A percentile compares a stretch with the other conserved stretches of the same genome.
phyloP scores from a whole-genome alignment of 2,113 vertebrate species.

The Ailuropoda melanoleuca region DNA sequence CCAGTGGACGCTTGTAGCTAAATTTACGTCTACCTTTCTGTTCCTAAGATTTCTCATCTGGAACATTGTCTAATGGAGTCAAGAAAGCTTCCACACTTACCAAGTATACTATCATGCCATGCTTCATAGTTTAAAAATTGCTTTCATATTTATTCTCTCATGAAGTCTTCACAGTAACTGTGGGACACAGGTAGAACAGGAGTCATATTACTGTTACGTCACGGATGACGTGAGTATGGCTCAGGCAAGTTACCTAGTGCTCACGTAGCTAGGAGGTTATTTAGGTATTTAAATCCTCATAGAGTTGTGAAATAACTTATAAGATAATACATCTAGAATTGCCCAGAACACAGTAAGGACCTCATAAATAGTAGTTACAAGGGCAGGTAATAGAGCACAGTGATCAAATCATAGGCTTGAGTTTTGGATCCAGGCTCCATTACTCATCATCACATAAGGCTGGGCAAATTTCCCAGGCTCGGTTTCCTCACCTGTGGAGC shows the following conservation, averaged over 20 bases:
- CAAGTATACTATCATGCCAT: neutral
- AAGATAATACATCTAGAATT: neutral
- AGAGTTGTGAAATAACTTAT: neutral
- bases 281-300: neutral
- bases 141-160: neutral
- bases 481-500: neutral
- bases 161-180: neutral
- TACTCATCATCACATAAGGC: neutral
- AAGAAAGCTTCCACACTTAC: neutral
- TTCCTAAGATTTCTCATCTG: neutral
- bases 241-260: neutral
- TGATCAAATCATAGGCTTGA: slow-evolving; percentile 37
- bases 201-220: neutral
- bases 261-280: neutral
- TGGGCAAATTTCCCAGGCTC: neutral
- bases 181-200: neutral
- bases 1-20: neutral
- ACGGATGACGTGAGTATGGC: neutral
- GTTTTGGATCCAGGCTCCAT: neutral
- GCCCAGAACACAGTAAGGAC: neutral
- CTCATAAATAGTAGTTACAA: neutral
- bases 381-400: neutral
- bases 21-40: neutral
- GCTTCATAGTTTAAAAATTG: neutral
- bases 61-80: neutral